Base-by-base conservation (phyloP, 1,140 invertebrate genomes). In the Macrosteles quadrilineatus region DNA sequence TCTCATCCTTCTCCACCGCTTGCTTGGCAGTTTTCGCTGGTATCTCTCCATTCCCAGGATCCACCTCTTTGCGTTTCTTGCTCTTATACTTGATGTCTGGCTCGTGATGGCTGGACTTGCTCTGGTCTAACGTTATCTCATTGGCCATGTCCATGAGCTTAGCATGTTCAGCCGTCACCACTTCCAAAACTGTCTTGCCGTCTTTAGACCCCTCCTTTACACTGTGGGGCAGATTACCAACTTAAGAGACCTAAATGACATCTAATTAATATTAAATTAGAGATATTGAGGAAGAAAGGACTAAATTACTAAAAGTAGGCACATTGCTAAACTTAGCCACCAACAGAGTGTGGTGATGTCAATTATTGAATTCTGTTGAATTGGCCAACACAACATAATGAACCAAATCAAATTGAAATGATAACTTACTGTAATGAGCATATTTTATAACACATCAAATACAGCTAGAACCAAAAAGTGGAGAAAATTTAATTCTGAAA, bases 131-230 rank as follows among this genome's bases (percentile, higher is more conserved):
- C 29, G 11, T 71, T 2, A 80, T 80, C 67, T 88, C 88, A 32
- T 88, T 84, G 1, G 87, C 82, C 73, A 92, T 87, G 21, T 90
- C 90, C 32, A 86, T 84, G 1, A 91, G 78, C 77, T 91, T 88
- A 9, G 87, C 86, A 69, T 90, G 87, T 76, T 93, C 90, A 4
- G 90, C 87, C 65, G 86, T 86, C 3, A 85, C 84, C 1, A 93
- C 85, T 78, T 91, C 87, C 40, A 90, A 82, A 47, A 81, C 80
- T 2, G 77, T 75, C 59, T 83, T 80, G 17, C 83, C 87, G 74
- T 85, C 87, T 68, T 87, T 88, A 45, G 84, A 83, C 3, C 82
- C 81, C 70, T 90, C 87, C 70, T 85, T 86, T 3, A 90, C 86
- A 55, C 85, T 87, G 76, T 63, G 64, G 50, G 62, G 21, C 9